These are phyloP conservation scores for Lepetodrilus schrolli DNA, from an alignment of 2,888 invertebrate genomes.

Conservation along the genomic window DNA sequence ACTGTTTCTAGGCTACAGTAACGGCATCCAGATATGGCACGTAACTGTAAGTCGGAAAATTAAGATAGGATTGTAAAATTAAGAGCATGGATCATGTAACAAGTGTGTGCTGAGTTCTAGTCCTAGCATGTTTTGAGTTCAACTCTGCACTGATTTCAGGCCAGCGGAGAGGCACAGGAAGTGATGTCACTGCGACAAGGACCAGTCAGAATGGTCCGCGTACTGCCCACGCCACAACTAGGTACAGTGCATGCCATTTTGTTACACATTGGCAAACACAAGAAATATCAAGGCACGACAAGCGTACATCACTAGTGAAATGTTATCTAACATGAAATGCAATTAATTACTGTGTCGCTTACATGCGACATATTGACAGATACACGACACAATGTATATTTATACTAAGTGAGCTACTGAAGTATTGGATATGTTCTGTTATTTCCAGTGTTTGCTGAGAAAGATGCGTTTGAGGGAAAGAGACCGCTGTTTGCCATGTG, in stretches of 20 bases:
- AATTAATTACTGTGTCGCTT: too few species aligned
- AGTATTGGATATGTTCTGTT: too few species aligned
- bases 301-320: too few species aligned
- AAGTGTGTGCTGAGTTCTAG: background rate
- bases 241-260: too few species aligned
- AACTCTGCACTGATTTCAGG: conserved; percentile 79
- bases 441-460: conserved; percentile 58
- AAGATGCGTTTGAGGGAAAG: conserved; percentile 85
- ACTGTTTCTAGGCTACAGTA: conserved; percentile 89
- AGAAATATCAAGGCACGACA: too few species aligned
- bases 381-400: too few species aligned
- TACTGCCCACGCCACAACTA: conserved; percentile 86
- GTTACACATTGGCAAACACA: too few species aligned
- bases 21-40: conserved; percentile 83
- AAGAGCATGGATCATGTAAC: background rate
- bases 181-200: conserved; percentile 96
- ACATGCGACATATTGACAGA: too few species aligned
- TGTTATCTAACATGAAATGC: too few species aligned
- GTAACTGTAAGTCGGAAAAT: conserved; percentile 74
- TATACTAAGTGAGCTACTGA: too few species aligned
- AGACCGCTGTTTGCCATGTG: conserved; percentile 93
- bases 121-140: background rate
- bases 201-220: conserved; percentile 85
- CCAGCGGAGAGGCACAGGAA: conserved; percentile 94
- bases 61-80: too few species aligned